A percentile compares a stretch with the other conserved stretches of the same genome.
These are phyloP conservation scores for Gastrophysa polygoni DNA, from an alignment of 2,888 invertebrate species.

Conservation along the genomic window DNA sequence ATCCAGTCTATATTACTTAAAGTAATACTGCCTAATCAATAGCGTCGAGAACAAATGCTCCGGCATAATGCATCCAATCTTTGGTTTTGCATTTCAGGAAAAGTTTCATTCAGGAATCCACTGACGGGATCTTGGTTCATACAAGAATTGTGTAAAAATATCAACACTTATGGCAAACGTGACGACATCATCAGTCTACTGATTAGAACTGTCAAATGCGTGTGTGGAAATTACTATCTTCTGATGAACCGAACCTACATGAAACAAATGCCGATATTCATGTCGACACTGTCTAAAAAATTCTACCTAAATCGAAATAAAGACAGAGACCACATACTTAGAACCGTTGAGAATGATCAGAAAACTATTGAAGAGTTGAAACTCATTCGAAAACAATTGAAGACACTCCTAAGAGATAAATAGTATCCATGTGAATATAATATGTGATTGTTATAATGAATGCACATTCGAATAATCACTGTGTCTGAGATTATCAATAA, in stretches of 20 bases:
- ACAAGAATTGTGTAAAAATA: slow-evolving; percentile 52
- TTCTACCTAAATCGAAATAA: slow-evolving; percentile 51
- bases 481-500: too few species aligned
- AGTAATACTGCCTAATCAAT: too few species aligned
- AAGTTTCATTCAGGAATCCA: slow-evolving; percentile 41
- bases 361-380: not conserved
- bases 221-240: slow-evolving; percentile 45
- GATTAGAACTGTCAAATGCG: slow-evolving; percentile 50
- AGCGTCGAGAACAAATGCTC: too few species aligned
- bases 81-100: slow-evolving; percentile 37
- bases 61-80: not conserved
- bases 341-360: not conserved
- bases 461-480: too few species aligned
- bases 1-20: too few species aligned
- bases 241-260: slow-evolving; percentile 14
- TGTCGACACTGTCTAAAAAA: slow-evolving; percentile 50
- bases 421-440: too few species aligned
- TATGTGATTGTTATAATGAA: too few species aligned
- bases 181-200: slow-evolving; percentile 52
- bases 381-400: not conserved
- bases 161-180: slow-evolving; percentile 47
- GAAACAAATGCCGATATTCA: slow-evolving; percentile 52
- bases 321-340: slow-evolving; percentile 41
- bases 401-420: not conserved
- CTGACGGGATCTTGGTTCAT: slow-evolving; percentile 53